Evolutionary conservation across 2,888 invertebrate genomes (phyloP), one percentile per base, ranked within the genome.

Genomic region (Rutpela maculata): DNA sequence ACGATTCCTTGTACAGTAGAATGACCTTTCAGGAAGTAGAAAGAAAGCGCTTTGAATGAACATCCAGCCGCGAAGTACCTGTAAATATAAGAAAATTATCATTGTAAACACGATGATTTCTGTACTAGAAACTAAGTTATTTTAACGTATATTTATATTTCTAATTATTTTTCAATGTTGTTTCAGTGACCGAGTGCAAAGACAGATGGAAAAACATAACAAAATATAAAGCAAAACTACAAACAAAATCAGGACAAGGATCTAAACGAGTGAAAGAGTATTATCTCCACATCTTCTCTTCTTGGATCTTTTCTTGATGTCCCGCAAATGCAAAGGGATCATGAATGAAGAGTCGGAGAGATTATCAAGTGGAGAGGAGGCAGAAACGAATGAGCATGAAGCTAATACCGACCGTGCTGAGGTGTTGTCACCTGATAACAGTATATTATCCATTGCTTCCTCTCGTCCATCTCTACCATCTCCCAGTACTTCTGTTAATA

Each of bases 171-270:
- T 59, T 18, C 18, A 19, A 59, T 59, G 9, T 59, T 66, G 31
- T 66, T 67, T 67, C 50, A 67, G 67, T 19, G n/a, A n/a, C 38
- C n/a, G 67, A 67, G 50, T 67, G 67, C 67, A 67, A 43, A 67
- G 67, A 67, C 9, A 38, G 43, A 43, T 67, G 67, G 67, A 62
- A 62, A 19, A 62, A 62, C 38, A 38, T 38, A 38, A 38, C 22
- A 62, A 22, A 22, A 4, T 26, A 62, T 22, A 62, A 62, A 22
- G 62, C 19, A 19, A 62, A 62, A 62, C 62, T 62, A 62, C 19
- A 62, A 62, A 62, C 17, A 62, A 62, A 62, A 62, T 62, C 35
- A 62, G 62, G 62, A 22, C 62, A 62, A 22, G 17, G 19, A 62
- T 3, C 19, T 19, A 62, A 62, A 62, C 17, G 17, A 19, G 62